phyloP scores from a whole-genome alignment of 2,797 vertebrate genomes.

The Micrastur ruficollis region DNA sequence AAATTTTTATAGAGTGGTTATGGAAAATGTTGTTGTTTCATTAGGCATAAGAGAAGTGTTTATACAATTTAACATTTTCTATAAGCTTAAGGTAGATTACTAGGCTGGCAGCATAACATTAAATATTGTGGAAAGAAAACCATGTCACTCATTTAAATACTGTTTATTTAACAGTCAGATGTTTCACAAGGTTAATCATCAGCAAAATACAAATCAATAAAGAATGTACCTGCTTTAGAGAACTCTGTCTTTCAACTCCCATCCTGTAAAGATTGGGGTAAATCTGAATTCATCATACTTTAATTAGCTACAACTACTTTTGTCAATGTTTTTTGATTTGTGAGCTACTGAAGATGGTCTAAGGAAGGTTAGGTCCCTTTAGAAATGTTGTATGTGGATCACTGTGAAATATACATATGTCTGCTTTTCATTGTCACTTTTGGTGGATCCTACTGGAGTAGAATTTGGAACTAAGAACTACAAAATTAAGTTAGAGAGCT shows the following conservation, averaged over 20 bases:
- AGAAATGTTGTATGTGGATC: not conserved
- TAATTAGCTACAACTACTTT: not conserved
- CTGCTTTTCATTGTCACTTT: not conserved
- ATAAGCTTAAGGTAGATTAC: not conserved
- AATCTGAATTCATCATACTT: not conserved
- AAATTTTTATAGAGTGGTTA: not conserved
- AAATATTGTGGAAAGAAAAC: not conserved
- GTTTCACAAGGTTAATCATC: conserved; percentile 19
- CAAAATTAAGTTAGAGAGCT: not conserved
- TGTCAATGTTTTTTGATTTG: not conserved
- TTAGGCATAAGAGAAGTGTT: not conserved
- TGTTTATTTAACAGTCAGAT: not conserved
- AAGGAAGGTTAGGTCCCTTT: not conserved
- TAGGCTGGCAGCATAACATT: not conserved
- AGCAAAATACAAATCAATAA: not conserved
- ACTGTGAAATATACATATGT: not conserved
- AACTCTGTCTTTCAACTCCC: not conserved
- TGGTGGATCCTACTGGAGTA: not conserved
- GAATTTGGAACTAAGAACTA: not conserved
- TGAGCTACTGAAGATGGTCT: not conserved
- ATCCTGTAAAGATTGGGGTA: not conserved
- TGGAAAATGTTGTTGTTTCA: not conserved
- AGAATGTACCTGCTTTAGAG: not conserved
- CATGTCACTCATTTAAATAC: not conserved
- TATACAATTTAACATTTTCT: not conserved